Evolutionary conservation across 1,140 invertebrate species (phyloP).

Genomic region (Meloidogyne hapla): DNA sequence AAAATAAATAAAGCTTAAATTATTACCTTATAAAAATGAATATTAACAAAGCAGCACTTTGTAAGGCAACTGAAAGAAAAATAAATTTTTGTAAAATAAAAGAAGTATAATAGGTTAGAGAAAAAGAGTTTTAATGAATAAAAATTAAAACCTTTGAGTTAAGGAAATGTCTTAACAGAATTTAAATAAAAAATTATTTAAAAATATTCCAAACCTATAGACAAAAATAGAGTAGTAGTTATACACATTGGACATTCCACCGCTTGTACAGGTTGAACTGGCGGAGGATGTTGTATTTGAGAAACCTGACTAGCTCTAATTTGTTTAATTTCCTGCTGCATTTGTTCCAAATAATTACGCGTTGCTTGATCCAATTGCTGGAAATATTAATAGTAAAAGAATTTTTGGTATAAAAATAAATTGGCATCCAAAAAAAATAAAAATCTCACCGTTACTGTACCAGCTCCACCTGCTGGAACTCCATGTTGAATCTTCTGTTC

Average conservation of each 20-base stretch:
- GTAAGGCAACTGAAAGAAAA: constrained; percentile 30
- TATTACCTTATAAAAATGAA: constrained; percentile 60
- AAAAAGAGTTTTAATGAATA: background rate
- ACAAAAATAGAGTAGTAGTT: constrained; percentile 56
- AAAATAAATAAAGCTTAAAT: background rate
- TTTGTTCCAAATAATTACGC: constrained; percentile 43
- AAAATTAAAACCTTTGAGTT: too few relatives aligned
- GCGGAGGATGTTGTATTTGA: constrained; percentile 10
- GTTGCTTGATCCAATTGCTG: constrained; percentile 31
- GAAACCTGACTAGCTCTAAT: constrained; percentile 43
- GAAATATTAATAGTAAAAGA: background rate
- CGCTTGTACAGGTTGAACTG: background rate
- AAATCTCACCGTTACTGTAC: background rate
- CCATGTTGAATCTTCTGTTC: constrained; percentile 54
- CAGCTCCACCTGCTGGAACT: constrained; percentile 4
- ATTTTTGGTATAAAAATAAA: too few relatives aligned
- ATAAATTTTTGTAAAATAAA: background rate
- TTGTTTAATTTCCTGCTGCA: constrained; percentile 50
- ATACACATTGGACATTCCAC: constrained; percentile 44
- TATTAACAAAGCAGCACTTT: constrained; percentile 49
- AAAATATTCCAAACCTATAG: constrained; percentile 30
- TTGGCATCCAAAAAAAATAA: background rate
- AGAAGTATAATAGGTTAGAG: background rate
- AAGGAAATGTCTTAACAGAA: too few relatives aligned
- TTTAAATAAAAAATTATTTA: too few relatives aligned